Percentiles rank a stretch among this genome's conserved stretches.
phyloP scores from a whole-genome alignment of 2,113 vertebrate genomes.

The Sinocyclocheilus anshuiensis region DNA sequence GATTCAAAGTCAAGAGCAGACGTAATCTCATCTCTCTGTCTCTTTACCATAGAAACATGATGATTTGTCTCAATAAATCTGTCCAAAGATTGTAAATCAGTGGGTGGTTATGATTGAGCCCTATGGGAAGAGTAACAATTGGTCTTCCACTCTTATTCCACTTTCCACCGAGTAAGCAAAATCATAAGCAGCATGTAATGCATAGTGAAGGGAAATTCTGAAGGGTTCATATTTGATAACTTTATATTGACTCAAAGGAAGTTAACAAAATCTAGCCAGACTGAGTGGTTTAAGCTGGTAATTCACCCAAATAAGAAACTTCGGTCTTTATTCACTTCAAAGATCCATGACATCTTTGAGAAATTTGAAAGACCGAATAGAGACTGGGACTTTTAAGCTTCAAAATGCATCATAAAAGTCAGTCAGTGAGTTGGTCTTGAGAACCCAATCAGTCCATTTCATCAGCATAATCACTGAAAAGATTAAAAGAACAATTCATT shows the following conservation, averaged over 20 bases:
- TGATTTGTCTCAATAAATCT: constrained; percentile 29
- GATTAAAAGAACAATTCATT: not conserved
- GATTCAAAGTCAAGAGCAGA: constrained; percentile 50
- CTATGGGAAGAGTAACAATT: not conserved
- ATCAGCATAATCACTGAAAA: not conserved
- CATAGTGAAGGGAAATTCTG: not conserved
- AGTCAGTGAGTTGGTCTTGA: not conserved
- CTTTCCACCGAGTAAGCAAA: constrained; percentile 8
- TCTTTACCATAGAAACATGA: not conserved
- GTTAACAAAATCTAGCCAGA: not conserved
- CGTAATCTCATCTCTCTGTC: constrained; percentile 53
- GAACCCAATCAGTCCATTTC: not conserved
- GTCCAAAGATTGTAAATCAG: constrained; percentile 33
- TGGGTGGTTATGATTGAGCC: constrained; percentile 27
- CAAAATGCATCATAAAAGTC: not conserved
- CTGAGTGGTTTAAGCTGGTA: not conserved
- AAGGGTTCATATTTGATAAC: not conserved
- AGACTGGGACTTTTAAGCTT: not conserved
- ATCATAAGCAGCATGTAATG: not conserved
- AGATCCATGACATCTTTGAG: not conserved
- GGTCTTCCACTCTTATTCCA: not conserved
- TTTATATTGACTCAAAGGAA: not conserved
- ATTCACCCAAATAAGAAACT: not conserved
- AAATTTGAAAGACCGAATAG: not conserved
- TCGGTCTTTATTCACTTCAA: not conserved